Percentiles rank a stretch among this genome's conserved stretches.
phyloP scores from a whole-genome alignment of 2,797 vertebrate genomes.

The Sebastes ruberrimus region DNA sequence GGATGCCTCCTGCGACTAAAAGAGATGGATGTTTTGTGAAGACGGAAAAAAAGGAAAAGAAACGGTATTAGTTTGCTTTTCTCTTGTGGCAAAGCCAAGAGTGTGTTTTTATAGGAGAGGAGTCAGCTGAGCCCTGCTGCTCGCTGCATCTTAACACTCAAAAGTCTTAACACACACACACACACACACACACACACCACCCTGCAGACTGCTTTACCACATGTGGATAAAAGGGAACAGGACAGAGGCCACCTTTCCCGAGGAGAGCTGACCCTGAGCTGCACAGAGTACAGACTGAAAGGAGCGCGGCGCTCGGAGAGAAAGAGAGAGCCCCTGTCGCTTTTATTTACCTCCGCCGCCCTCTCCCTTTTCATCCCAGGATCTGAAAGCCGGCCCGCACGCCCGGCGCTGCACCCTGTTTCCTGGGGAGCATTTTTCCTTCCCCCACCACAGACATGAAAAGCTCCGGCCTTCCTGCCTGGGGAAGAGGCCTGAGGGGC shows the following conservation, averaged over 20 bases:
- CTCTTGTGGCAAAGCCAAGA: conserved; percentile 67
- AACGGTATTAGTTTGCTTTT: conserved; percentile 67
- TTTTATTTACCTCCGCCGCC: conserved; percentile 87
- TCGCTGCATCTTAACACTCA: conserved; percentile 40
- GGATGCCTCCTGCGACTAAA: conserved; percentile 66
- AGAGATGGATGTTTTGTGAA: conserved; percentile 68
- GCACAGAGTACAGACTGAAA: conserved; percentile 45
- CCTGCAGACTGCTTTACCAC: conserved; percentile 75
- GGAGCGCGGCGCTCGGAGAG: conserved; percentile 24
- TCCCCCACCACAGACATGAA: conserved; percentile 84
- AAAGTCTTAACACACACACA: conserved; percentile 26
- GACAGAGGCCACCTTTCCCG: conserved; percentile 75
- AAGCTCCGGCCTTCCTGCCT: conserved; percentile 88
- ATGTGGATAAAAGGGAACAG: conserved; percentile 81
- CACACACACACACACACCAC: conserved; percentile 24
- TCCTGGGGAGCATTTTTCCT: conserved; percentile 89
- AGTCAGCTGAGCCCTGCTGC: conserved; percentile 69
- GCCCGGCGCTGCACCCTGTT: conserved; percentile 74
- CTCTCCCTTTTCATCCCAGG: conserved; percentile 85
- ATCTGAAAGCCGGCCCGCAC: conserved; percentile 85
- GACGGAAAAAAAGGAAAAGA: conserved; percentile 56
- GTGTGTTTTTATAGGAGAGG: conserved; percentile 68
- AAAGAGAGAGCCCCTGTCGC: conserved; percentile 76
- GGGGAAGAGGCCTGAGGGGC: conserved; percentile 77
- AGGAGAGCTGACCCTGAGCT: conserved; percentile 75